phyloP scores from a whole-genome alignment of 2,888 invertebrate species.

The Tanytarsus gracilentus region DNA sequence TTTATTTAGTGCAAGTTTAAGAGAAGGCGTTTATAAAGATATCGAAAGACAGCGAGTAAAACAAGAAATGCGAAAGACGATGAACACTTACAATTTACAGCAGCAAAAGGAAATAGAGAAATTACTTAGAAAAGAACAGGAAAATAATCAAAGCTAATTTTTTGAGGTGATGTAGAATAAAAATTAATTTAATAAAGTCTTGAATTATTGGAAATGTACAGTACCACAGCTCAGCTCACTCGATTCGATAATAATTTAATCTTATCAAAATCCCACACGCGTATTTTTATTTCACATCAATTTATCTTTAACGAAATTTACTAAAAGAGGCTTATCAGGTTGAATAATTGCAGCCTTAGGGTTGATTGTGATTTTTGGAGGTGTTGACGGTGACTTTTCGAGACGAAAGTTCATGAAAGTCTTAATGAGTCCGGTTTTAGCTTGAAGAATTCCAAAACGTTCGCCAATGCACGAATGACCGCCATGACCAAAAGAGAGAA shows the following conservation, averaged over 20 bases:
- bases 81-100: slow-evolving; percentile 16
- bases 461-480: slow-evolving; percentile 40
- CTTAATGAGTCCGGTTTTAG: slow-evolving; percentile 40
- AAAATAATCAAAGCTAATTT: background rate
- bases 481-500: slow-evolving; percentile 41
- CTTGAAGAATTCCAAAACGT: slow-evolving; percentile 39
- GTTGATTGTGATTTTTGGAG: slow-evolving; percentile 36
- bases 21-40: slow-evolving; percentile 14
- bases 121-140: background rate
- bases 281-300: background rate
- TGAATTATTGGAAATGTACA: too few relatives aligned
- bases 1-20: slow-evolving; percentile 4
- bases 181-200: background rate
- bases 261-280: too few relatives aligned
- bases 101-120: slow-evolving; percentile 21
- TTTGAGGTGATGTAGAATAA: background rate
- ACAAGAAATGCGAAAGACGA: slow-evolving; percentile 13
- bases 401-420: slow-evolving; percentile 40
- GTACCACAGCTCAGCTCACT: too few relatives aligned
- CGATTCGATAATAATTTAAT: too few relatives aligned
- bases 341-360: slow-evolving; percentile 39
- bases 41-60: slow-evolving; percentile 8
- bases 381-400: slow-evolving; percentile 35
- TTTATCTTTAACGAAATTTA: background rate
- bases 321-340: slow-evolving; percentile 32